Base-by-base conservation (phyloP, 2,113 vertebrate species). In the Antechinus flavipes region DNA sequence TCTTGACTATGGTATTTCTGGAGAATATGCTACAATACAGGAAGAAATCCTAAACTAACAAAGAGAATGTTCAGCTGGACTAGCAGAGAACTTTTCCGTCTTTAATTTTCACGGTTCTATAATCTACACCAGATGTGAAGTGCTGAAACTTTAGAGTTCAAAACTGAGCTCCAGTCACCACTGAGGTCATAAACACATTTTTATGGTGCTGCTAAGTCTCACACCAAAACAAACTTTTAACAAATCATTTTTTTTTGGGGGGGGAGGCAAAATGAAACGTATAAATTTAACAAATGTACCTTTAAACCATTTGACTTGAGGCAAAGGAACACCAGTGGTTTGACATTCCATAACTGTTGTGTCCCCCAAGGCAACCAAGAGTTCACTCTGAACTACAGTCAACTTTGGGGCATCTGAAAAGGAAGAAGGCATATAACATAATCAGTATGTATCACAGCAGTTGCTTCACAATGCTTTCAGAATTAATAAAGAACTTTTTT, bases 231-330 rank as follows among this genome's bases (percentile, higher is more conserved):
- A 92, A 94, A 58, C 91, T 54, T 61, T 97, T 90, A 96, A 94
- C 95, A 95, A 94, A 94, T 47, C 84, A n/a, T 54, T 94, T 91
- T 54, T 90, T 95, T 42, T 90, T 42, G 42, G 94, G 52, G 26
- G 93, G 98, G 47, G 93, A 96, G 93, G 35, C 22, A 1, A 97
- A 93, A 5, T 89, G 25, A 96, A 93, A 30, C 50, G 94, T 89
- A 96, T 14, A 30, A 93, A 53, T 50, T 93, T 96, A 94, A 58
- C 27, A 95, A 96, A 55, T 26, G 53, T 98, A 99, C 99, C 99
- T 99, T 99, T 99, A 98, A 99, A 99, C 99, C 99, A 99, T 96
- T 97, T 98, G 93, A 99, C 98, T 11, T 99, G 98, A 0, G 99
- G 99, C n/a, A 98, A 97, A 58, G 99, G 99, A 92, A 99, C 94